Conservation (phyloP, 2,888 invertebrate genomes). For the Ditylenchus weischeri region DNA sequence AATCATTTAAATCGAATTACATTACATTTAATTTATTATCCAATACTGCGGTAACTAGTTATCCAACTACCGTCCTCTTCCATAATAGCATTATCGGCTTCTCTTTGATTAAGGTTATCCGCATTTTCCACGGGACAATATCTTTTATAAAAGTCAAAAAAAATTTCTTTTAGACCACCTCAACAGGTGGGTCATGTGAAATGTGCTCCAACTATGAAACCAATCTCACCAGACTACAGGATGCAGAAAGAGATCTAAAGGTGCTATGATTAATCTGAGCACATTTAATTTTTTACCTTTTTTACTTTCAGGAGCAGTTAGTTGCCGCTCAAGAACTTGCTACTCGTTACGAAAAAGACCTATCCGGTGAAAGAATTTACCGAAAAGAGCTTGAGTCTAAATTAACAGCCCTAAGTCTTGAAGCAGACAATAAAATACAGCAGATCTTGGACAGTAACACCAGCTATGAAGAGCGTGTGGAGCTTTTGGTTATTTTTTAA, state of each 20-base stretch:
- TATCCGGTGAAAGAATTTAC: conserved; percentile 38
- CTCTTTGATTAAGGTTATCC: too few relatives aligned
- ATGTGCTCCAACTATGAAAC: conserved; percentile 84
- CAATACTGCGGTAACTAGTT: too few relatives aligned
- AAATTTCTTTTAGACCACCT: too few relatives aligned
- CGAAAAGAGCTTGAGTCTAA: conserved; percentile 38
- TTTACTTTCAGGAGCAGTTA: conserved; percentile 35
- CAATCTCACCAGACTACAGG: conserved; percentile 68
- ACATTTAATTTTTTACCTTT: neutral
- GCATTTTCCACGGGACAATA: too few relatives aligned
- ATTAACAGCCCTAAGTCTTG: conserved; percentile 19
- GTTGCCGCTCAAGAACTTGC: conserved; percentile 39
- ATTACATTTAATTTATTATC: too few relatives aligned
- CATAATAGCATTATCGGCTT: too few relatives aligned
- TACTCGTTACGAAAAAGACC: conserved; percentile 40
- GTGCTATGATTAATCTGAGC: neutral
- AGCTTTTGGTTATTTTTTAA: conserved; percentile 1
- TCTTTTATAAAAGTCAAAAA: too few relatives aligned
- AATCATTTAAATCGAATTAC: too few relatives aligned
- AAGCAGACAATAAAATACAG: conserved; percentile 19
- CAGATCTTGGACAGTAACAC: conserved; percentile 13
- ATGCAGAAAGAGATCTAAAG: conserved; percentile 9
- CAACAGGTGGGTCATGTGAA: conserved; percentile 66
- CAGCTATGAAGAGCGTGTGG: conserved; percentile 17
- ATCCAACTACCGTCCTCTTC: too few relatives aligned